A percentile compares a stretch with the other conserved stretches of the same genome.
Conservation (phyloP, 2,888 invertebrate species). For the Caenorhabditis sinica region DNA sequence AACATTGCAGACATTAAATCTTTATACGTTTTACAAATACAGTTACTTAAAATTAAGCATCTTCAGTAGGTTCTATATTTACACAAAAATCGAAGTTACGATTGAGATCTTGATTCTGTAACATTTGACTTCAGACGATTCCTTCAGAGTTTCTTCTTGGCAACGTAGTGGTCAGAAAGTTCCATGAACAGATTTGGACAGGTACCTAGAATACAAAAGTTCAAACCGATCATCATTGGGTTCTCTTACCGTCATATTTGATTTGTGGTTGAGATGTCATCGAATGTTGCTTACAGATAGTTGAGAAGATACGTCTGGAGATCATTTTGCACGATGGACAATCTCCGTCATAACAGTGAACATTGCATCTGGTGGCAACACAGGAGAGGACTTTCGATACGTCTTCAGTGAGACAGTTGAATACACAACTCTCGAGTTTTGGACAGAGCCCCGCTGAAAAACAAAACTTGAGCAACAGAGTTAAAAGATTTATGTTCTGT, state of each 20-base stretch:
- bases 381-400: conserved; percentile 69
- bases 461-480: too few species aligned
- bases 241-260: conserved; percentile 67
- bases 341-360: conserved; percentile 76
- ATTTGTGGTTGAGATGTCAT: conserved; percentile 66
- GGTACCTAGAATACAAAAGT: conserved; percentile 55
- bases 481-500: too few species aligned
- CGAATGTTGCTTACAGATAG: conserved; percentile 63
- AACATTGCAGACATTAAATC: too few species aligned
- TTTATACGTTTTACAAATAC: too few species aligned
- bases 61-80: conserved; percentile 15
- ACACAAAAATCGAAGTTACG: conserved; percentile 22
- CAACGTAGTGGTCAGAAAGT: conserved; percentile 71
- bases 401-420: conserved; percentile 69
- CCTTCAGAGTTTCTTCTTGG: conserved; percentile 55
- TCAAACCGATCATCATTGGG: not conserved
- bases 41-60: not conserved
- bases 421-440: conserved; percentile 71
- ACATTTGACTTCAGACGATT: not conserved
- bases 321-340: conserved; percentile 74
- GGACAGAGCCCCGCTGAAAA: conserved; percentile 74
- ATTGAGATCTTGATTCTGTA: conserved; percentile 17
- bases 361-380: conserved; percentile 72
- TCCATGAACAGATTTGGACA: conserved; percentile 74
- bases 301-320: conserved; percentile 70